phyloP scores from a whole-genome alignment of 2,113 vertebrate species.

The Cercopithecus mona region DNA sequence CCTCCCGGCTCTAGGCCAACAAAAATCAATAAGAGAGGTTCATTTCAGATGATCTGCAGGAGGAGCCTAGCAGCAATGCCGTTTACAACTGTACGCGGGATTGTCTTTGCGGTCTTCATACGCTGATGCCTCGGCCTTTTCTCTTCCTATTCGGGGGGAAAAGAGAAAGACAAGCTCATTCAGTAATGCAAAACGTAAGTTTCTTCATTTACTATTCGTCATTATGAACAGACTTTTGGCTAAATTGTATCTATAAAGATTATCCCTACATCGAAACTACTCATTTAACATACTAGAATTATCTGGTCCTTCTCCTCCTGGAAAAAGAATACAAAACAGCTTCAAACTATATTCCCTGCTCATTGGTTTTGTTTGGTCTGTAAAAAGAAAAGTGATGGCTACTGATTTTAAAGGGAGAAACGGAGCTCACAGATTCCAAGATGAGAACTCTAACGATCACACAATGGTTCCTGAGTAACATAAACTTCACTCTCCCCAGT shows the following conservation, averaged over 20 bases:
- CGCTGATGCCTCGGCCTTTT: conserved; percentile 54
- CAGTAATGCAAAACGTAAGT: not conserved
- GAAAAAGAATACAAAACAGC: not conserved
- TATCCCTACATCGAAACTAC: not conserved
- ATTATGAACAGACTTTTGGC: not conserved
- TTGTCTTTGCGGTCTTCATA: conserved; percentile 50
- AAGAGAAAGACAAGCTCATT: conserved; percentile 55
- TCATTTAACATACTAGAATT: not conserved
- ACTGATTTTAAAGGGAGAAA: not conserved
- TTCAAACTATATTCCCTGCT: not conserved
- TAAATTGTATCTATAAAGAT: not conserved
- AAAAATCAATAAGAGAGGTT: not conserved
- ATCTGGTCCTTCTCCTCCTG: not conserved
- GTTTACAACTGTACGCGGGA: not conserved
- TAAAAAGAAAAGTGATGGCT: not conserved
- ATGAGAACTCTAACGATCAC: conserved; percentile 3
- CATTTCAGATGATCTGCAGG: conserved; percentile 67
- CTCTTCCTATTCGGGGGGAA: conserved; percentile 67
- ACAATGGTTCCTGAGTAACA: not conserved
- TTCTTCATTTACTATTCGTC: not conserved
- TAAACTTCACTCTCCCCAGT: not conserved
- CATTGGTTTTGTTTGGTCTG: not conserved
- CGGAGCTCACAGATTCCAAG: not conserved
- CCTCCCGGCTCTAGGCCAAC: conserved; percentile 49
- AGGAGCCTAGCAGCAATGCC: conserved; percentile 46